phyloP scores from a whole-genome alignment of 2,888 invertebrate genomes.

The Carpatolechia fugitivella region DNA sequence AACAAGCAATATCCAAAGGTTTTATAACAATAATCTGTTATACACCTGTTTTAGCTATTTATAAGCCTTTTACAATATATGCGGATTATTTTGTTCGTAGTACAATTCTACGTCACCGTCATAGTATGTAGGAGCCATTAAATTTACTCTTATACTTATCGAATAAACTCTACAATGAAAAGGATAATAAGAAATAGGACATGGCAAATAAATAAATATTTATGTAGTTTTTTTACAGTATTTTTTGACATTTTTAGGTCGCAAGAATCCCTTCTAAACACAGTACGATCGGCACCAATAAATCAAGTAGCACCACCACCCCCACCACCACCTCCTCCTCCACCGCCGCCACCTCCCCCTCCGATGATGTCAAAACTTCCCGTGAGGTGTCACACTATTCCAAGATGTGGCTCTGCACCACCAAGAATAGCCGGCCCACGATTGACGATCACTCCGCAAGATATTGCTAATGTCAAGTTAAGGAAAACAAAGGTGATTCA shows the following conservation, averaged over 20 bases:
- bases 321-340: constrained; percentile 43
- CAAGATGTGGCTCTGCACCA: constrained; percentile 66
- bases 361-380: constrained; percentile 38
- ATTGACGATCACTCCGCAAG: constrained; percentile 66
- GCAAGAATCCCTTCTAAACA: neutral
- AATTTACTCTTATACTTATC: too few species aligned
- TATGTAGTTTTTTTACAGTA: neutral
- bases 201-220: too few species aligned
- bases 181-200: too few species aligned
- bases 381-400: constrained; percentile 42
- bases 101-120: too few species aligned
- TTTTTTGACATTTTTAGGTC: neutral
- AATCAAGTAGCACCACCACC: neutral
- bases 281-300: neutral
- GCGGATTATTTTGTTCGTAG: too few species aligned
- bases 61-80: too few species aligned
- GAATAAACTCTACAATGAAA: too few species aligned
- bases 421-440: constrained; percentile 55
- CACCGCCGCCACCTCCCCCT: constrained; percentile 55
- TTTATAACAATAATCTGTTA: too few species aligned
- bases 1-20: too few species aligned
- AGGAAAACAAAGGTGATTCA: constrained; percentile 60
- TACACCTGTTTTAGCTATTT: too few species aligned
- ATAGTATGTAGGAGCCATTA: too few species aligned
- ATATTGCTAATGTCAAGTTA: constrained; percentile 70